phyloP scores from a whole-genome alignment of 2,888 invertebrate genomes.

The Orthosia gracilis region DNA sequence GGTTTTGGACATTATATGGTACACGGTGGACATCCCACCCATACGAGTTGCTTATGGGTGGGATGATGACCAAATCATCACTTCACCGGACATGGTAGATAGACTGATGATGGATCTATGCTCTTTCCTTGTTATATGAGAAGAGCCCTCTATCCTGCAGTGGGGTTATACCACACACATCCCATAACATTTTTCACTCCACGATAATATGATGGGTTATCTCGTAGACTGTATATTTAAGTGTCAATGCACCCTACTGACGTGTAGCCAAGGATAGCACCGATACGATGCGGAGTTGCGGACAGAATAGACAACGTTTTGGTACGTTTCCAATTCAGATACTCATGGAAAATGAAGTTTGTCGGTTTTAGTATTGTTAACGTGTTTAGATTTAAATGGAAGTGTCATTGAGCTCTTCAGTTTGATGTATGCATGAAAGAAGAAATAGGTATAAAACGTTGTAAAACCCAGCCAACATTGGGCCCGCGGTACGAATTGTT shows the following conservation, averaged over 20 bases:
- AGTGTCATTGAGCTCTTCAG: conserved; percentile 18
- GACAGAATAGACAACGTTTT: conserved; percentile 40
- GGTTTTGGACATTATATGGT: not conserved
- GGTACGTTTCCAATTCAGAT: conserved; percentile 52
- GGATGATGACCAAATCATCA: no score
- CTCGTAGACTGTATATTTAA: not conserved
- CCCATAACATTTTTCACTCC: no score
- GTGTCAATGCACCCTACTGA: conserved; percentile 50
- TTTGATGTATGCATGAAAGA: not conserved
- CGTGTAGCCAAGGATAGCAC: conserved; percentile 46
- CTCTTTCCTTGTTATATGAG: no score
- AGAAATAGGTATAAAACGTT: not conserved
- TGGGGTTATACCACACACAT: no score
- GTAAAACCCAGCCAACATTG: not conserved
- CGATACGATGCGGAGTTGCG: conserved; percentile 16
- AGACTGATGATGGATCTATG: not conserved
- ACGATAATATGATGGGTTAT: no score
- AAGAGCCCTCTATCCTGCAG: no score
- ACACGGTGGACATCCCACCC: no score
- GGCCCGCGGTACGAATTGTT: not conserved
- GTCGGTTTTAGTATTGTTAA: not conserved
- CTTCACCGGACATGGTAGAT: not conserved
- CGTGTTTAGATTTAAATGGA: conserved; percentile 1
- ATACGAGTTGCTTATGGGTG: no score
- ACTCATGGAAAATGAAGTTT: conserved; percentile 3